Base-by-base conservation (phyloP, 2,797 vertebrate species). In the Pseudochromis fuscus region DNA sequence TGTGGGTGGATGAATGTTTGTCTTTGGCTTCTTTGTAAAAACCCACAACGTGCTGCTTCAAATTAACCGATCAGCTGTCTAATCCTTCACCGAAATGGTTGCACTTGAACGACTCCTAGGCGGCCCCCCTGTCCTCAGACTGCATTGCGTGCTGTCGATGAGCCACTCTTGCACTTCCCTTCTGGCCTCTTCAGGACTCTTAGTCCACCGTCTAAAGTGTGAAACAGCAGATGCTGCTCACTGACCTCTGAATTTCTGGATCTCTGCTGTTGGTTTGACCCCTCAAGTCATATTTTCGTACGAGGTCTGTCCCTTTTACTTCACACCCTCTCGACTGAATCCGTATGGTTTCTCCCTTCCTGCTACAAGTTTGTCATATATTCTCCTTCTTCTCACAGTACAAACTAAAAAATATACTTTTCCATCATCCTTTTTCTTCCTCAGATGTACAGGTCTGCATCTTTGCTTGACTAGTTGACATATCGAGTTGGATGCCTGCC, bases 401-500 rank as follows among this genome's bases (percentile, higher is more conserved):
- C 40, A 0, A 4, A 65, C 42, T 55, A 35, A 12, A 44, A 70
- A 67, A 25, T 65, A 38, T 42, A 19, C 60, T 66, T 62, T 73
- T 27, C 72, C 57, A 60, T 80, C 49, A 59, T 60, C 61, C 27
- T 58, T 30, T 72, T 30, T 74, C 45, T 37, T 44, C 40, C 27
- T 38, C 40, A 50, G 38, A 64, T 58, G 9, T 55, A 37, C 67
- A 45, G 50, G 37, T 63, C n/a, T 63, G 44, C 49, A 19, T 69
- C 71, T 79, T 63, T 70, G 76, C 69, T 70, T 83, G 77, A 81
- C 75, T 68, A 72, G 67, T 59, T 77, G 81, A 90, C 81, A 61
- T 62, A 73, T 81, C 73, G 59, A 70, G 53, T 68, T 78, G 74
- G 72, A 85, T 75, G 62, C 66, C 67, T 85, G 63, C 79, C 66